A percentile compares a stretch with the other conserved stretches of the same genome.
phyloP scores from a whole-genome alignment of 2,888 invertebrate species.

The Papilio elwesi region DNA sequence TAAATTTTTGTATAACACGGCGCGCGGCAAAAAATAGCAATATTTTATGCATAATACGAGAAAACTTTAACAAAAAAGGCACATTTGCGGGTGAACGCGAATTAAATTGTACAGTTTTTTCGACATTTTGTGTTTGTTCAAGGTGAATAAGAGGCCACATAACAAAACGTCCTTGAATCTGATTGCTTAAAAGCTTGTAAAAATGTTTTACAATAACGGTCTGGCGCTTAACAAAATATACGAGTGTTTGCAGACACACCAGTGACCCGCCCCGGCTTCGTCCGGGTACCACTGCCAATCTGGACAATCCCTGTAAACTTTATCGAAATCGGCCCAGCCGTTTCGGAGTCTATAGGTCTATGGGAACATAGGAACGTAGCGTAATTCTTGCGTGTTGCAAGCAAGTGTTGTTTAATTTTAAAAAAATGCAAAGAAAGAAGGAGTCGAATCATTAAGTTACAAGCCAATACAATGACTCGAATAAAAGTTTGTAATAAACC shows the following conservation, averaged over 20 bases:
- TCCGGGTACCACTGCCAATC: no score
- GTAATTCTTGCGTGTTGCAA: no score
- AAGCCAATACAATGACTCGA: no score
- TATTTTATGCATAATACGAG: slow-evolving; percentile 12
- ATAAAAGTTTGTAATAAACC: not conserved
- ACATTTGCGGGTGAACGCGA: slow-evolving; percentile 21
- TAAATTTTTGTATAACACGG: slow-evolving; percentile 8
- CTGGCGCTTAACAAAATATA: no score
- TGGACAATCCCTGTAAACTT: no score
- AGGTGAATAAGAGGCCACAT: slow-evolving; percentile 26
- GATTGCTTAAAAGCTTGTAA: slow-evolving; percentile 5
- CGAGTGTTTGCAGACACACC: not conserved
- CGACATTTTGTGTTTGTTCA: slow-evolving; percentile 25
- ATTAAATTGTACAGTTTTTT: slow-evolving; percentile 17
- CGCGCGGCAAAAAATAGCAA: slow-evolving; percentile 8
- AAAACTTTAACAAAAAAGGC: slow-evolving; percentile 30
- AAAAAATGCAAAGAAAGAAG: no score
- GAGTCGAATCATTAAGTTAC: no score
- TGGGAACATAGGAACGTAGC: no score
- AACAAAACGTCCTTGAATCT: slow-evolving; percentile 19
- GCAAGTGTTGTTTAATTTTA: no score
- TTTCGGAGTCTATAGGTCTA: no score
- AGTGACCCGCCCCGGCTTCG: no score
- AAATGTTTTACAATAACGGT: not conserved
- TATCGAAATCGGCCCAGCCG: no score